A percentile compares a stretch with the other conserved stretches of the same genome.
Evolutionary conservation across 2,113 vertebrate species (phyloP).

Genomic region (Saiga tatarica): DNA sequence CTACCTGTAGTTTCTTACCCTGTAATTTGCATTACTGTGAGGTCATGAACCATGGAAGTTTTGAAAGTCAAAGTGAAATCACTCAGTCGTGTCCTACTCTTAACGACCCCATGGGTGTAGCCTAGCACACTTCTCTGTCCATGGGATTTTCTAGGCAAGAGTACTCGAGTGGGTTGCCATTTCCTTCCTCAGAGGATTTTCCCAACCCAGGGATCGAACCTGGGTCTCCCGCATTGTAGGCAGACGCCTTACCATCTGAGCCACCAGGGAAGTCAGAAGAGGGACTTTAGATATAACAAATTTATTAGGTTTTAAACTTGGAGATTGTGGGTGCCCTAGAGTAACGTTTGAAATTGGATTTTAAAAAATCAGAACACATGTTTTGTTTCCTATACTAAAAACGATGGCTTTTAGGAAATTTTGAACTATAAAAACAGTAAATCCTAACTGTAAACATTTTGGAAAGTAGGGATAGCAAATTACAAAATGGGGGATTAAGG

Average conservation of each 20-base stretch:
- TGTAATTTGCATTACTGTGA: not conserved
- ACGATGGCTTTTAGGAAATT: not conserved
- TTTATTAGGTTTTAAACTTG: not conserved
- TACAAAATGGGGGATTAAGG: not conserved
- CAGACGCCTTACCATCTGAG: too few species aligned
- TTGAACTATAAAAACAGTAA: not conserved
- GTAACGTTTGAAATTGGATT: not conserved
- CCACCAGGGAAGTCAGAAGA: not conserved
- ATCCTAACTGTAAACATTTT: not conserved
- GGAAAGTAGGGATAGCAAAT: not conserved
- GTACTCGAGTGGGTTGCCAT: too few species aligned
- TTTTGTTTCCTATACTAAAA: not conserved
- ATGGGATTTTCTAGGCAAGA: too few species aligned
- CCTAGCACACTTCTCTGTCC: too few species aligned
- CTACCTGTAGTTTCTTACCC: not conserved
- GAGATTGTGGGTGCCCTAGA: not conserved
- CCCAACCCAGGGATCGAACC: too few species aligned
- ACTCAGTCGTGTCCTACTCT: too few species aligned
- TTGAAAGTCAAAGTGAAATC: not conserved
- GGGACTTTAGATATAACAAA: not conserved
- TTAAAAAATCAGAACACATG: not conserved
- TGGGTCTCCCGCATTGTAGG: too few species aligned
- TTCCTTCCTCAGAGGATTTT: too few species aligned
- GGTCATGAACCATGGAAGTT: not conserved
- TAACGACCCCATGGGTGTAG: too few species aligned